A percentile compares a stretch with the other conserved stretches of the same genome.
These are phyloP conservation scores for Mycalesis mineus DNA, from an alignment of 2,888 invertebrate genomes.

Conservation along the genomic window DNA sequence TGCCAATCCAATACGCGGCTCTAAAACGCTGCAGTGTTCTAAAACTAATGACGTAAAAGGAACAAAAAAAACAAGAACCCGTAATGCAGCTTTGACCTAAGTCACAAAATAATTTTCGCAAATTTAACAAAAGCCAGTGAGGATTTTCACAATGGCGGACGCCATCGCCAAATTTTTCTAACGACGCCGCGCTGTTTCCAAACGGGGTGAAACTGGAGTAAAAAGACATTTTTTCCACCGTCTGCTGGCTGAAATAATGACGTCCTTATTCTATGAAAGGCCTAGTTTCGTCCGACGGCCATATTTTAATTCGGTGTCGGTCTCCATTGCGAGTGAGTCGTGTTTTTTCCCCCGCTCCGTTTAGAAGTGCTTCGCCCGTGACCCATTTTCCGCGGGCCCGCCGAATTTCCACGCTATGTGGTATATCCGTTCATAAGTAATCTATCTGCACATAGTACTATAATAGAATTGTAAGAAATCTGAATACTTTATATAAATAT, in stretches of 20 bases:
- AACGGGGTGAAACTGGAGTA: constrained; percentile 16
- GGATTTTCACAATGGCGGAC: constrained; percentile 19
- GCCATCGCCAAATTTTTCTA: constrained; percentile 28
- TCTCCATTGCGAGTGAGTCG: constrained; percentile 23
- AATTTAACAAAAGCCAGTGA: constrained; percentile 23
- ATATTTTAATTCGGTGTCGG: constrained; percentile 27
- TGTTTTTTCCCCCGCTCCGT: constrained; percentile 21
- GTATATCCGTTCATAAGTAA: constrained; percentile 19
- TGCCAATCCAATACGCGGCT: background rate
- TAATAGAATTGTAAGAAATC: too few relatives aligned
- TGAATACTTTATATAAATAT: too few relatives aligned
- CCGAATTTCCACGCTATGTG: constrained; percentile 15
- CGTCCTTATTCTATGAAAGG: constrained; percentile 28
- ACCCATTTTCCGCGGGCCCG: constrained; percentile 26
- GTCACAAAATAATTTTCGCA: constrained; percentile 22
- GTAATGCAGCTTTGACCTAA: constrained; percentile 22
- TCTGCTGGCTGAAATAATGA: constrained; percentile 26
- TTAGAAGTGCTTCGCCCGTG: constrained; percentile 22
- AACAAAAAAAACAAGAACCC: constrained; percentile 7
- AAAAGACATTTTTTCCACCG: constrained; percentile 24
- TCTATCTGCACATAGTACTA: background rate
- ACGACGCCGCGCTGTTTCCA: constrained; percentile 24
- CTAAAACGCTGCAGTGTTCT: constrained; percentile 6
- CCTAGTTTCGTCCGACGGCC: constrained; percentile 25
- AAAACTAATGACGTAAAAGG: constrained; percentile 20